Percentiles rank a stretch among this genome's conserved stretches.
phyloP scores from a whole-genome alignment of 2,797 vertebrate species.

The Philypnodon macrostomus region DNA sequence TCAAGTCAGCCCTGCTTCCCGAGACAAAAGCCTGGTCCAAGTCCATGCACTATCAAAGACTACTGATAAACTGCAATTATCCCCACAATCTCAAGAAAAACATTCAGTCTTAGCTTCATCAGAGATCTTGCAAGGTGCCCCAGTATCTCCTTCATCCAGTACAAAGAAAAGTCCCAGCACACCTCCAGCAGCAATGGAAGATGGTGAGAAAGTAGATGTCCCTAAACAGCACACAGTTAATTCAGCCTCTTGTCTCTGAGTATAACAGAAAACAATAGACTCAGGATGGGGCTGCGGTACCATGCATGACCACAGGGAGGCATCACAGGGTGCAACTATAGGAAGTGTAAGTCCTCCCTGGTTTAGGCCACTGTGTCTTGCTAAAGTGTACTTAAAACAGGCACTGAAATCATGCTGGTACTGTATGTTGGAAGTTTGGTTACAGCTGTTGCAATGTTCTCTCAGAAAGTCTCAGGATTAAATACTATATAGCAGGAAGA shows the following conservation, averaged over 20 bases:
- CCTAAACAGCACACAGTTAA: conserved; percentile 61
- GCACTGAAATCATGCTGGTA: conserved; percentile 5
- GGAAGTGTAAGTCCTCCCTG: conserved; percentile 6
- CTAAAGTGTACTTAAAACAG: conserved; percentile 11
- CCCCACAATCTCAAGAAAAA: conserved; percentile 32
- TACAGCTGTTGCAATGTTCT: conserved; percentile 3
- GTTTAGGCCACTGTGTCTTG: conserved; percentile 7
- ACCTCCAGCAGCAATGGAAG: conserved; percentile 27
- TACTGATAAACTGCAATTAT: conserved; percentile 27
- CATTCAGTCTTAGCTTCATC: conserved; percentile 9
- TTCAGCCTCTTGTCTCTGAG: conserved; percentile 54
- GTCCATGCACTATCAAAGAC: conserved; percentile 20
- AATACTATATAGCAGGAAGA: not conserved
- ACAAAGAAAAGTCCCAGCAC: conserved; percentile 23
- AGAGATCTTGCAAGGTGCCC: conserved; percentile 10
- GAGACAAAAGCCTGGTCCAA: conserved; percentile 26
- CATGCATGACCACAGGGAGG: conserved; percentile 22
- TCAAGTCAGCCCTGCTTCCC: conserved; percentile 7
- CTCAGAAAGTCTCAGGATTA: conserved; percentile 3
- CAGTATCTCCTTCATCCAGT: conserved; percentile 10
- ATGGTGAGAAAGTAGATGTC: conserved; percentile 41
- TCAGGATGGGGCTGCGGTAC: conserved; percentile 21
- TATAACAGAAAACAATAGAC: conserved; percentile 46
- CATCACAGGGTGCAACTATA: conserved; percentile 8
- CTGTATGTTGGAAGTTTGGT: too few species aligned